These are phyloP conservation scores for Folsomia manolachei DNA, from an alignment of 2,888 invertebrate genomes.

Conservation along the genomic window DNA sequence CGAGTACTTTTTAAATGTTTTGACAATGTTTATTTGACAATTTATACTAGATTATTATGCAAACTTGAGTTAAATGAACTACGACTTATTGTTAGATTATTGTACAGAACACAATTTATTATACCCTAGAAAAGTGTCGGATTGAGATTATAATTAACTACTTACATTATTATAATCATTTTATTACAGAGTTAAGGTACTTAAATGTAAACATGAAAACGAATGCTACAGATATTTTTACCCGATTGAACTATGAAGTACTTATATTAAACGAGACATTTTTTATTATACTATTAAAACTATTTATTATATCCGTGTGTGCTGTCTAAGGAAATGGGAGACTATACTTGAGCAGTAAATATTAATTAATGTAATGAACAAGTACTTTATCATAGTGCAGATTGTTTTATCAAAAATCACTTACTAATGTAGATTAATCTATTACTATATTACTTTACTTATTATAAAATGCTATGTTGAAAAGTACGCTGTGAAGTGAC, in stretches of 20 bases:
- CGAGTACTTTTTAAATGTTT: neutral
- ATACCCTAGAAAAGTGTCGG: neutral
- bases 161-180: no score
- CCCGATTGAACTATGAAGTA: neutral
- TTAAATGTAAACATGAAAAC: neutral
- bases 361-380: no score
- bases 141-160: neutral
- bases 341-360: no score
- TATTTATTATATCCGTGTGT: neutral
- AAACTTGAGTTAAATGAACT: neutral
- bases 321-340: neutral
- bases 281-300: neutral
- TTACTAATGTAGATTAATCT: no score
- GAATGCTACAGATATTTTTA: neutral
- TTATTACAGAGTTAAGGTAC: neutral
- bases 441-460: no score
- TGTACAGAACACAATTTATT: neutral
- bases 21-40: slow-evolving; percentile 10
- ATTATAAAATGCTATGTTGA: no score
- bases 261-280: neutral
- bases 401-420: no score
- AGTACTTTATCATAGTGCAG: no score
- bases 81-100: neutral
- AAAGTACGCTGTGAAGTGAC: neutral
- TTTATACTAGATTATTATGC: neutral